Evolutionary conservation across 2,888 invertebrate genomes (phyloP).

Genomic region (Thysanoteuthis rhombus): DNA sequence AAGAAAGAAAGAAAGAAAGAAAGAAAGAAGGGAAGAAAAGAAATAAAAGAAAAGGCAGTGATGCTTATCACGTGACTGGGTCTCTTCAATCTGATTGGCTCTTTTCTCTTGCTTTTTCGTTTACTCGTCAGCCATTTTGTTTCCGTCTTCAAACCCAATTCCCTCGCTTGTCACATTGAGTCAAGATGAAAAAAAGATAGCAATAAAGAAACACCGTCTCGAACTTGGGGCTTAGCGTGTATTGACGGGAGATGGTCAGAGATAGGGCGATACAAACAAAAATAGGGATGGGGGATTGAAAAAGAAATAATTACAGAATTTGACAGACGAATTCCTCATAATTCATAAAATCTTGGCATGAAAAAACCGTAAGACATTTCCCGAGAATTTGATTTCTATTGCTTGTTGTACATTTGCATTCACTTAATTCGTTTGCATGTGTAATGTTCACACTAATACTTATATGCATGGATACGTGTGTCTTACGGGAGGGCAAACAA

Average conservation of each 20-base stretch:
- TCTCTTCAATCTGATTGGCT: not conserved
- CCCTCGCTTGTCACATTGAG: constrained; percentile 12
- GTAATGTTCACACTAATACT: not conserved
- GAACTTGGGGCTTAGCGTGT: not conserved
- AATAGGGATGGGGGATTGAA: not conserved
- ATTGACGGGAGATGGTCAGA: not conserved
- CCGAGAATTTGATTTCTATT: not conserved
- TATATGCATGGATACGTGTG: not conserved
- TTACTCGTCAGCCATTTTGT: not conserved
- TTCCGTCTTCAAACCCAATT: not conserved
- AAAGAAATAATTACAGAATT: not conserved
- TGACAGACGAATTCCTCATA: constrained; percentile 12
- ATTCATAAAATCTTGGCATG: not conserved
- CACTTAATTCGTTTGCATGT: not conserved
- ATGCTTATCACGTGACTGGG: not conserved
- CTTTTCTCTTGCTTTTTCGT: not conserved
- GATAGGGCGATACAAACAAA: not conserved
- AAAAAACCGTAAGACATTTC: not conserved
- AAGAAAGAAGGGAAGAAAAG: not conserved
- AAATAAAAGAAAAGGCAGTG: not conserved
- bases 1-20: not conserved
- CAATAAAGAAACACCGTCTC: not conserved
- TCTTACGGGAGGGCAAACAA: too few relatives aligned
- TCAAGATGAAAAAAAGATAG: not conserved
- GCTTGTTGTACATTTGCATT: not conserved